Base-by-base conservation (phyloP, 2,888 invertebrate species). In the Formica aserva region DNA sequence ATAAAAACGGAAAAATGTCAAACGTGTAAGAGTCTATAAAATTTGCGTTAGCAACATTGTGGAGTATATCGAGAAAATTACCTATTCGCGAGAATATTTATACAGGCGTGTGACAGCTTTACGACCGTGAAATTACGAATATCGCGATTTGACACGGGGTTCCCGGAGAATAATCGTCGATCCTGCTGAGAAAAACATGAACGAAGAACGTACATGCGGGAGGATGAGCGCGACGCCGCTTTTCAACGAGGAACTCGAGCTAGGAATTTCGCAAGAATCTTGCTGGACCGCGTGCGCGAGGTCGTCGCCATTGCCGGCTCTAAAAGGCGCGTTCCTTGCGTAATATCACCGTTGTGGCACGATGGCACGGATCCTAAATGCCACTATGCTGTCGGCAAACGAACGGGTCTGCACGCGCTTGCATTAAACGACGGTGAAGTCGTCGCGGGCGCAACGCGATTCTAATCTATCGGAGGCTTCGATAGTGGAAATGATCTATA, bases 331-430 rank as follows among this genome's bases (percentile, higher is more conserved):
- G 71, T 52, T 52, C 22, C 86, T 89, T 88, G 87, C 89, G 87
- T 86, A 86, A 88, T 67, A 35, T 32, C 82, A 72, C 74, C 77
- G 67, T 67, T 9, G 82, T 75, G 82, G 81, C 87, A 87, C 85
- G 92, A 91, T 88, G 88, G 87, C 91, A 91, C 88, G 86, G 87
- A 87, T 91, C 91, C 83, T 92, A 91, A 92, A 92, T 91, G 92
- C 91, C 91, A 92, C 86, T 76, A 86, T 88, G 84, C 48, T 84
- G 88, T 75, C 67, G 85, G 82, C 81, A 81, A 74, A 77, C 81
- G 82, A 71, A 69, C 76, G 66, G 55, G n/a, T n/a, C 45, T 18
- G 32, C 35, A 41, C 65, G 52, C 69, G 60, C 35, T 35, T 80
- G 60, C 60, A 80, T 80, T 71, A 62, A 32, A 71, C 57, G 78